Base-by-base conservation (phyloP, 2,797 vertebrate species). In the Cacajao melanocephalus region DNA sequence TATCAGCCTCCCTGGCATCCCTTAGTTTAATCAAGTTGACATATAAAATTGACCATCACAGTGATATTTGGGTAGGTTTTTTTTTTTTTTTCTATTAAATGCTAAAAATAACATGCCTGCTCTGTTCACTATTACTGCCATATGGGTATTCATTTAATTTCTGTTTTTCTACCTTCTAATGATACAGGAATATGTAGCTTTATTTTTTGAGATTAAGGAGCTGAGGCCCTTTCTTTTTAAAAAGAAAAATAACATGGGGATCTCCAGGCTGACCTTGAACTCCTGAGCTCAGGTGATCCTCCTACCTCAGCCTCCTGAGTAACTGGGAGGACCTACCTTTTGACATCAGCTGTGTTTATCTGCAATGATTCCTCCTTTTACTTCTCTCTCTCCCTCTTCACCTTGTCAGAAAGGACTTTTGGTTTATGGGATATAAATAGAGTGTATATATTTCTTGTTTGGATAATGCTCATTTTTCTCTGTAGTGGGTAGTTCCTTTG, bases 121-220 rank as follows among this genome's bases (percentile, higher is more conserved):
- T 96, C 57, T 76, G 7, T 97, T 78, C 36, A 57, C 92, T 95
- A 24, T 41, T 72, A 39, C 61, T 44, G 67, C 39, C 58, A 4
- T 44, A 4, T 90, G 7, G 28, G 10, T 79, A 96, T 95, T 81
- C 75, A n/a, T 94, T 88, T 83, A 57, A 57, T 22, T 70, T 90
- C 55, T 88, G 17, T 41, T 90, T 95, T 96, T 93, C 41, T 90
- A 28, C 46, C 70, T 22, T 93, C 55, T 50, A 46, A 48, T 84
- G 28, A 57, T 81, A 44, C 72, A 61, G 41, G 24, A 93, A 39
- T 72, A 11, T 70, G 2, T 75, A 70, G 57, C 44, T 78, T 41
- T 46, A 55, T 91, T 90, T 92, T 79, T 80, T 79, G 52, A 73
- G 22, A 41, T 86, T 61, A 44, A 50, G 20, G 75, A 88, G 19